phyloP scores from a whole-genome alignment of 2,888 invertebrate genomes.

The Morinoia aosen region DNA sequence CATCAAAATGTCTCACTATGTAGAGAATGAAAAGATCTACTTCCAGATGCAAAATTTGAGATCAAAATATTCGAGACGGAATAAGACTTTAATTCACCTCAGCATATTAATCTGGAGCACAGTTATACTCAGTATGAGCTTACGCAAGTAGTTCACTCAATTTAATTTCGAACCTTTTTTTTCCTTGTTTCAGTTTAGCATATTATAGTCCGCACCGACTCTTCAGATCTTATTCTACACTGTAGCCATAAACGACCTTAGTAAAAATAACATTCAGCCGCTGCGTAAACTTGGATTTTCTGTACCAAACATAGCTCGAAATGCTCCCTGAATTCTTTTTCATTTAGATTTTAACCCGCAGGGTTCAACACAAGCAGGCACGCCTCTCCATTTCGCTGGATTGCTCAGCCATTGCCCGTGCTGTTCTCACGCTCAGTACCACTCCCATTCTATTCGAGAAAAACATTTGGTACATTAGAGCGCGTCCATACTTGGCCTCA shows the following conservation, averaged over 20 bases:
- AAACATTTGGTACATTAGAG: slow-evolving; percentile 17
- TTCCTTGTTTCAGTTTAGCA: neutral
- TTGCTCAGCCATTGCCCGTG: neutral
- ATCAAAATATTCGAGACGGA: neutral
- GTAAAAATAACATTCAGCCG: neutral
- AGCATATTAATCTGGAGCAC: neutral
- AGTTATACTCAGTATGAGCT: neutral
- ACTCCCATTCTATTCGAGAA: slow-evolving; percentile 12
- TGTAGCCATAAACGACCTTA: neutral
- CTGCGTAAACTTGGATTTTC: neutral
- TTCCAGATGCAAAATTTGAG: neutral
- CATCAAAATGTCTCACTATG: neutral
- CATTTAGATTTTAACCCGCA: neutral
- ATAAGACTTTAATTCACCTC: neutral
- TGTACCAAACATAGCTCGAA: neutral
- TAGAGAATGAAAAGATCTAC: neutral
- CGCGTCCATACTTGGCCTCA: slow-evolving; percentile 12
- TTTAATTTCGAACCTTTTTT: neutral
- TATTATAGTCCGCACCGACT: neutral
- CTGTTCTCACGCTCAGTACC: neutral
- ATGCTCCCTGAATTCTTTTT: neutral
- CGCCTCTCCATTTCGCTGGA: neutral
- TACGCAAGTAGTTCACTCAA: neutral
- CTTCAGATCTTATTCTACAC: neutral
- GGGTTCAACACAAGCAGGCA: neutral